Conservation (phyloP, 1,140 invertebrate species). For the Pissodes strobi region DNA sequence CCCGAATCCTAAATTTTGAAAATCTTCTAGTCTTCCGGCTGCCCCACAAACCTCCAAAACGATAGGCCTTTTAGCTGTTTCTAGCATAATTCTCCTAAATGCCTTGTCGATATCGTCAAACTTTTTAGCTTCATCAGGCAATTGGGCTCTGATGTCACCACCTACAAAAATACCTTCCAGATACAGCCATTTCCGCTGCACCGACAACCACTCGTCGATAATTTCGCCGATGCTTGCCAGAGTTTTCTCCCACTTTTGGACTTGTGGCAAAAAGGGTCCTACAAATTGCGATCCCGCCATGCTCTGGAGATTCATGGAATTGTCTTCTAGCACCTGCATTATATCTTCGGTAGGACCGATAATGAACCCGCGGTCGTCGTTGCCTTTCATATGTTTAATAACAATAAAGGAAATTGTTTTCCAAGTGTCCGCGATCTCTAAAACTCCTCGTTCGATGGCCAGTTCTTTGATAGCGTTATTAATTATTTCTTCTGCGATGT, state of each 20-base stretch:
- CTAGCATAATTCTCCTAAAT: slow-evolving; percentile 83
- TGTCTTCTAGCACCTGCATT: slow-evolving; percentile 80
- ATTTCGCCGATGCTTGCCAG: slow-evolving; percentile 82
- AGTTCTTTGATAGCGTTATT: slow-evolving; percentile 87
- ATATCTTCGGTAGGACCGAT: slow-evolving; percentile 83
- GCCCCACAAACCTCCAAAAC: slow-evolving; percentile 78
- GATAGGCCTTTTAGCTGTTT: slow-evolving; percentile 75
- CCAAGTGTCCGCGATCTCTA: slow-evolving; percentile 78
- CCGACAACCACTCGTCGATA: slow-evolving; percentile 80
- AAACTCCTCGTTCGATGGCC: slow-evolving; percentile 82
- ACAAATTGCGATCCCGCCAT: slow-evolving; percentile 90
- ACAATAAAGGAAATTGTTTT: slow-evolving; percentile 73
- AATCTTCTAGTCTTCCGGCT: slow-evolving; percentile 72
- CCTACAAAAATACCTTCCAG: slow-evolving; percentile 89
- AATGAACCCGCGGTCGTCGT: slow-evolving; percentile 67
- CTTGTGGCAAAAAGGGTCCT: slow-evolving; percentile 78
- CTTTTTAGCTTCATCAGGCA: slow-evolving; percentile 85
- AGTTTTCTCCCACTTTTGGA: slow-evolving; percentile 83
- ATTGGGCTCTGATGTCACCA: slow-evolving; percentile 80
- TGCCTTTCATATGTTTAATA: slow-evolving; percentile 65
- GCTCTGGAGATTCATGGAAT: slow-evolving; percentile 85
- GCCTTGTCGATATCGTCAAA: slow-evolving; percentile 86
- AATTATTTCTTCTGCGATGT: slow-evolving; percentile 82
- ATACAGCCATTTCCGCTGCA: slow-evolving; percentile 88
- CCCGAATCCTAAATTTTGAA: slow-evolving; percentile 71